Conservation (phyloP, 1,140 invertebrate genomes). For the Drosophila sp. region DNA sequence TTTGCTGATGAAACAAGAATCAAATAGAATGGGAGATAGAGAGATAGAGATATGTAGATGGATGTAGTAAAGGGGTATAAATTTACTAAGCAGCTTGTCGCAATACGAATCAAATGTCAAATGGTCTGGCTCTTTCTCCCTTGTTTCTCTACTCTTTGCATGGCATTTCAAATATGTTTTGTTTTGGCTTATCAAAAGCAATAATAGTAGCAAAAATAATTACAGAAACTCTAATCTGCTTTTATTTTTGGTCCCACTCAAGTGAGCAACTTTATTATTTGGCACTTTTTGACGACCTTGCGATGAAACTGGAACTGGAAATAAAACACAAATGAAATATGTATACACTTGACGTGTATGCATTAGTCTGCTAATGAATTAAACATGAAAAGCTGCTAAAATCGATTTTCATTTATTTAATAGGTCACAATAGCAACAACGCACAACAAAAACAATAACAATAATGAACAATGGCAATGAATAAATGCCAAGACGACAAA, state of each 20-base stretch:
- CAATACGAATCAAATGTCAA: constrained; percentile 30
- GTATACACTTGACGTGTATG: constrained; percentile 17
- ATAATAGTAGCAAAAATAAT: not conserved
- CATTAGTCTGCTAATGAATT: constrained; percentile 41
- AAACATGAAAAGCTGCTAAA: constrained; percentile 48
- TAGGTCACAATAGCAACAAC: constrained; percentile 34
- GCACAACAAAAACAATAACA: not conserved
- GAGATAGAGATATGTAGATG: not conserved
- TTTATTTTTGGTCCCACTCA: constrained; percentile 29
- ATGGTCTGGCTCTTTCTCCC: not conserved
- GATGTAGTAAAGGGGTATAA: not conserved
- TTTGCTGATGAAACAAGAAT: constrained; percentile 20
- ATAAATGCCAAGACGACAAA: constrained; percentile 17
- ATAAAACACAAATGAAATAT: not conserved
- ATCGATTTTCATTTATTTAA: constrained; percentile 51
- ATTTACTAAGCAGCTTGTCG: constrained; percentile 9
- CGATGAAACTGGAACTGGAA: constrained; percentile 10
- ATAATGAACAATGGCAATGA: constrained; percentile 20
- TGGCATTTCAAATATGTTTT: constrained; percentile 27
- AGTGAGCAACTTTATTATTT: constrained; percentile 32
- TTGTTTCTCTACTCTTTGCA: not conserved
- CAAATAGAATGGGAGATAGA: not conserved
- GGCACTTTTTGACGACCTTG: constrained; percentile 28
- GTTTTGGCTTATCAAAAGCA: constrained; percentile 22
- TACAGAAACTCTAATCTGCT: constrained; percentile 35